Evolutionary conservation across 2,797 vertebrate genomes (phyloP).

Genomic region (Megalops cyprinoides): DNA sequence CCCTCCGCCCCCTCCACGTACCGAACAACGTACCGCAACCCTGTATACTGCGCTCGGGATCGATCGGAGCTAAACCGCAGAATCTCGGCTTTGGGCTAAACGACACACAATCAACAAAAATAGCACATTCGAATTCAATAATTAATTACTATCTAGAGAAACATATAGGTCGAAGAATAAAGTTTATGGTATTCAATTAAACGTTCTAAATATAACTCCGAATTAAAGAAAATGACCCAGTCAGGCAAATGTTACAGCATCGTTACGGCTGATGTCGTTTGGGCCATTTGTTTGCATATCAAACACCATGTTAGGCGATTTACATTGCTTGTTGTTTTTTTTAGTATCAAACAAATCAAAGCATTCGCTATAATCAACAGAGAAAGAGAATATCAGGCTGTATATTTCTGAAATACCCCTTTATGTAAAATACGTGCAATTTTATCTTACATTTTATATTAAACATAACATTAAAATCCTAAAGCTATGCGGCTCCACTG

Average conservation of each 20-base stretch:
- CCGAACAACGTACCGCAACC: not conserved
- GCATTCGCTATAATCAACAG: not conserved
- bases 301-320: not conserved
- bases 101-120: constrained; percentile 18
- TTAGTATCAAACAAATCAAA: not conserved
- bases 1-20: not conserved
- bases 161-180: not conserved
- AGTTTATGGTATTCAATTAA: too few relatives aligned
- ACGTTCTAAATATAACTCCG: not conserved
- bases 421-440: too few relatives aligned
- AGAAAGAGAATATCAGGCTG: too few relatives aligned
- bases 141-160: constrained; percentile 21
- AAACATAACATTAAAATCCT: too few relatives aligned
- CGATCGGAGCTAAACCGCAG: constrained; percentile 23
- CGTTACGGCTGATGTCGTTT: not conserved
- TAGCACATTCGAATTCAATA: constrained; percentile 8
- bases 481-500: too few relatives aligned
- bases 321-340: not conserved
- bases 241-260: not conserved
- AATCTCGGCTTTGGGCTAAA: constrained; percentile 28
- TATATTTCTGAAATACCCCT: too few relatives aligned
- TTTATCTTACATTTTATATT: too few relatives aligned
- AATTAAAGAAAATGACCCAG: not conserved
- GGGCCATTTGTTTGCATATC: not conserved
- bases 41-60: not conserved